A percentile compares a stretch with the other conserved stretches of the same genome.
These are phyloP conservation scores for Misgurnus mizolepis DNA, from an alignment of 2,113 vertebrate species.

Conservation along the genomic window DNA sequence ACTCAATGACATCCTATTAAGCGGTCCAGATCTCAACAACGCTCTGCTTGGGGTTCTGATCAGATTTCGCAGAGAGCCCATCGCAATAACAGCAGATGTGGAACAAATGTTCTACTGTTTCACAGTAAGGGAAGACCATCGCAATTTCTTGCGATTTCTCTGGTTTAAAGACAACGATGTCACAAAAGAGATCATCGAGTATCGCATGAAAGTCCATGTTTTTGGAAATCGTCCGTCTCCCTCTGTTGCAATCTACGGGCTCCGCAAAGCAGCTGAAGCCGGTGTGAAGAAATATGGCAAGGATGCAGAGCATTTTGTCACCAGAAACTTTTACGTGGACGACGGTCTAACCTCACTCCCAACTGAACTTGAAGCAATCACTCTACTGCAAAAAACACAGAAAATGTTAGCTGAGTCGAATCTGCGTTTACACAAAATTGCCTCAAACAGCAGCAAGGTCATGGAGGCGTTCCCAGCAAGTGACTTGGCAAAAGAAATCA, in stretches of 20 bases:
- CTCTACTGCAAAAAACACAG: not conserved
- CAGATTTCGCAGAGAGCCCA: not conserved
- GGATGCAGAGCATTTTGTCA: not conserved
- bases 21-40: conserved; percentile 16
- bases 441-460: conserved; percentile 4
- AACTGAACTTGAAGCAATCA: not conserved
- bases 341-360: not conserved
- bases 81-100: conserved; percentile 3
- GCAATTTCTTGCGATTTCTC: no score
- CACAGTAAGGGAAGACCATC: not conserved
- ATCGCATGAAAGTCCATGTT: no score
- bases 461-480: not conserved
- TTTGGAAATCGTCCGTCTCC: no score
- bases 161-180: no score
- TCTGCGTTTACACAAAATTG: conserved; percentile 7
- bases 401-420: conserved; percentile 8
- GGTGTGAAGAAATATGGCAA: not conserved
- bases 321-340: not conserved
- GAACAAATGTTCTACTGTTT: conserved; percentile 39
- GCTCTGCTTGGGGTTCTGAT: conserved; percentile 15
- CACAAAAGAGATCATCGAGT: no score
- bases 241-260: no score
- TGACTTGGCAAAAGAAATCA: not conserved
- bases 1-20: conserved; percentile 11
- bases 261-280: not conserved